Conservation (phyloP, 2,888 invertebrate genomes). For the Coronaproctus castanopsis region DNA sequence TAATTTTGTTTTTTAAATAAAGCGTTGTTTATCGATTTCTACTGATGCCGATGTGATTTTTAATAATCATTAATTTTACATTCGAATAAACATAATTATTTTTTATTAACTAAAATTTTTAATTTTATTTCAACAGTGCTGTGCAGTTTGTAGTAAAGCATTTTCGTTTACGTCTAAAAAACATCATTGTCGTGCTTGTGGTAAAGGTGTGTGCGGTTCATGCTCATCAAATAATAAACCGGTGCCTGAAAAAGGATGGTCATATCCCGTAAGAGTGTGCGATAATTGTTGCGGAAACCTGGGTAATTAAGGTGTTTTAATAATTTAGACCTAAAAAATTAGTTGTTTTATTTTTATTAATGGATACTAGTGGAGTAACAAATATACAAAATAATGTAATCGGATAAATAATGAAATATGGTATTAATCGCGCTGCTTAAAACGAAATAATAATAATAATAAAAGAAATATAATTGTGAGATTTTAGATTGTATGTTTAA, state of each 20-base stretch:
- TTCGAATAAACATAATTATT: too few relatives aligned
- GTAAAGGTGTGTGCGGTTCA: constrained; percentile 53
- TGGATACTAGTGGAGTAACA: constrained; percentile 9
- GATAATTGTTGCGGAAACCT: constrained; percentile 35
- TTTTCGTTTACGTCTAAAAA: constrained; percentile 38
- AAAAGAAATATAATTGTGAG: too few relatives aligned
- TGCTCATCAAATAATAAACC: constrained; percentile 44
- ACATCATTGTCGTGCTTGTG: constrained; percentile 59
- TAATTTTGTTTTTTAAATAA: too few relatives aligned
- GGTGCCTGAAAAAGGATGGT: constrained; percentile 54
- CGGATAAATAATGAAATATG: too few relatives aligned
- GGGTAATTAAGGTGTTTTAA: constrained; percentile 6
- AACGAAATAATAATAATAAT: too few relatives aligned
- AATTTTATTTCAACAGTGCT: constrained; percentile 33
- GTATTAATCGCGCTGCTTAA: too few relatives aligned
- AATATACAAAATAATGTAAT: constrained; percentile 11
- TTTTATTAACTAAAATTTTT: too few relatives aligned
- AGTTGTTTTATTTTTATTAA: not conserved
- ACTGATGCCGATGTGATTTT: too few relatives aligned
- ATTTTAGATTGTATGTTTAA: too few relatives aligned
- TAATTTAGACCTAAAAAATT: too few relatives aligned
- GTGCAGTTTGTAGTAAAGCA: constrained; percentile 38
- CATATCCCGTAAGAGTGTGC: constrained; percentile 48
- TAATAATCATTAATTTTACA: too few relatives aligned
- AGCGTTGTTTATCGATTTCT: too few relatives aligned